These are phyloP conservation scores for Spisula solida DNA, from an alignment of 2,888 invertebrate genomes.

Conservation along the genomic window DNA sequence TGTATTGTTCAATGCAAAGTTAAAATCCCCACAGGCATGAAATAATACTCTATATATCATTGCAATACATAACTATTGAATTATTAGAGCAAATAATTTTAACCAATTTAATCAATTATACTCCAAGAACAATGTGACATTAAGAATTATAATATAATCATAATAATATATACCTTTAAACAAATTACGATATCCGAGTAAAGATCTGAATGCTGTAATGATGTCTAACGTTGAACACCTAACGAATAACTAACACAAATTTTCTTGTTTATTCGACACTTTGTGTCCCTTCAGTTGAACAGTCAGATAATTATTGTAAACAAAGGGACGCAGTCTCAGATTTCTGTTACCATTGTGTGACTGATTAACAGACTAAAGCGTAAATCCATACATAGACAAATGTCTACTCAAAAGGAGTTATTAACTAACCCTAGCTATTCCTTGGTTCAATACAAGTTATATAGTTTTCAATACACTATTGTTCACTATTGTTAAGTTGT, in stretches of 20 bases:
- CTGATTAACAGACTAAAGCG: not conserved
- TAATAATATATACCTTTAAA: conserved; percentile 16
- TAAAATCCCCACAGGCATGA: not conserved
- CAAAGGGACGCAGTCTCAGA: conserved; percentile 13
- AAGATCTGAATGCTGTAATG: not conserved
- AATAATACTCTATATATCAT: not conserved
- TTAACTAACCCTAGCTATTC: not conserved
- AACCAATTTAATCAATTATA: not conserved
- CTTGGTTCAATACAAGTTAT: not conserved
- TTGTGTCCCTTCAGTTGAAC: conserved; percentile 6
- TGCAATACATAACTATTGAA: not conserved
- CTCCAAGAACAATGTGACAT: not conserved
- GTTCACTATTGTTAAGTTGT: conserved; percentile 3
- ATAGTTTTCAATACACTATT: not conserved
- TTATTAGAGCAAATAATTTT: conserved; percentile 21
- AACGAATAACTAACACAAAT: not conserved
- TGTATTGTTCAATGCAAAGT: not conserved
- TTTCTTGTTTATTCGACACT: conserved; percentile 22
- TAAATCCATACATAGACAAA: conserved; percentile 19
- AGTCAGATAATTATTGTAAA: not conserved
- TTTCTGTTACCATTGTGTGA: not conserved
- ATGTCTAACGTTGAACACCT: not conserved
- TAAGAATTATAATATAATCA: not conserved
- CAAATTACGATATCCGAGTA: conserved; percentile 4
- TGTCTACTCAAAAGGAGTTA: conserved; percentile 20